Evolutionary conservation across 2,888 invertebrate genomes (phyloP).

Genomic region (Ichneumoninae sp.): DNA sequence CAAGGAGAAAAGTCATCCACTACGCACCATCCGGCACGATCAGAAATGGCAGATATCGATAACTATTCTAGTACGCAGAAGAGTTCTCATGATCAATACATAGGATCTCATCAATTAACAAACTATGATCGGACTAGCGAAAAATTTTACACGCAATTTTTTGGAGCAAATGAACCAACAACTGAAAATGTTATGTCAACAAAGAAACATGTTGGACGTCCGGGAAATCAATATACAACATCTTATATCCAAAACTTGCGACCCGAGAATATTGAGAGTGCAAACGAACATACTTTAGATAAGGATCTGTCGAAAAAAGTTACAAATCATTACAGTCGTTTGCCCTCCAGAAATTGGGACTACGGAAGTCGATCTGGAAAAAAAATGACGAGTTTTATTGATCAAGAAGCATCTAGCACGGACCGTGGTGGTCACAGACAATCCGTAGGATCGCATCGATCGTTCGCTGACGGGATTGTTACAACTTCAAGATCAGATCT

Average conservation of each 20-base stretch:
- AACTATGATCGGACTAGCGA: constrained; percentile 1
- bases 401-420: not conserved
- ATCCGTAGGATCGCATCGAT: not conserved
- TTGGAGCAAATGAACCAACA: not conserved
- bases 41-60: not conserved
- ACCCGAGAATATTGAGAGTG: not conserved
- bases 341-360: not conserved
- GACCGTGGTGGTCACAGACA: not conserved
- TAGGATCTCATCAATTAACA: not conserved
- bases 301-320: not conserved
- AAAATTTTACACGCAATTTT: not conserved
- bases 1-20: not conserved
- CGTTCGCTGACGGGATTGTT: not conserved
- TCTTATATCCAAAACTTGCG: not conserved
- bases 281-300: not conserved
- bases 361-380: not conserved
- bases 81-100: constrained; percentile 4
- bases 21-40: not conserved
- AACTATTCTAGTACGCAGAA: not conserved
- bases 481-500: not conserved
- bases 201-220: not conserved
- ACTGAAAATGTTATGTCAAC: not conserved
- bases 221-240: not conserved
- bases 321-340: not conserved
- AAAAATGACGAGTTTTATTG: not conserved